These are phyloP conservation scores for Ondatra zibethicus DNA, from an alignment of 2,113 vertebrate species.

Conservation along the genomic window DNA sequence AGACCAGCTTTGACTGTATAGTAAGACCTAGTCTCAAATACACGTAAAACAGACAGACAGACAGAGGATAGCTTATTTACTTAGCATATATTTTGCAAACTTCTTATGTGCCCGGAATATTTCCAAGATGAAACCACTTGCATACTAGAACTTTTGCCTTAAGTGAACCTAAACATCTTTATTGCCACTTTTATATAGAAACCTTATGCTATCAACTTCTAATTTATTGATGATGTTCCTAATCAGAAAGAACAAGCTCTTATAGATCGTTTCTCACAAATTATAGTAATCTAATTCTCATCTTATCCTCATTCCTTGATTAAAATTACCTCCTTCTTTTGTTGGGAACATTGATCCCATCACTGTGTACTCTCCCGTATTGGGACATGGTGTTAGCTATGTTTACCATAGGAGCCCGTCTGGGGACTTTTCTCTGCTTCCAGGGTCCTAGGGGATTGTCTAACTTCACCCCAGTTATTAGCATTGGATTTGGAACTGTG, in stretches of 20 bases:
- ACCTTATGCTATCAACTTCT: slow-evolving; percentile 63
- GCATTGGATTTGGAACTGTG: neutral
- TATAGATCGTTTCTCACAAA: slow-evolving; percentile 65
- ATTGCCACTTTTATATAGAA: slow-evolving; percentile 58
- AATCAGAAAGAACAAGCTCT: slow-evolving; percentile 75
- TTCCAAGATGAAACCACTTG: slow-evolving; percentile 25
- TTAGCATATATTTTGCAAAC: neutral
- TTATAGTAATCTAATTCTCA: slow-evolving; percentile 73
- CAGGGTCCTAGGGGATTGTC: neutral
- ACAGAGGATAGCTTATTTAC: neutral
- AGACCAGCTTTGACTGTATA: neutral
- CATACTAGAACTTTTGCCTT: slow-evolving; percentile 12
- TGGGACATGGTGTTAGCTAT: too few species aligned
- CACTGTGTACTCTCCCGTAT: neutral
- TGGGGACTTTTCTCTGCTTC: neutral
- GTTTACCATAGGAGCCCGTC: neutral
- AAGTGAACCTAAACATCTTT: slow-evolving; percentile 46
- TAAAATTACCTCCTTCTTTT: slow-evolving; percentile 75
- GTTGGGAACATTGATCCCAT: slow-evolving; percentile 9
- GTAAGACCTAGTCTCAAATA: neutral
- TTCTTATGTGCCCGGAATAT: neutral
- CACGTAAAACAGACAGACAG: neutral
- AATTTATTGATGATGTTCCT: slow-evolving; percentile 73
- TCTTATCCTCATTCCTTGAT: slow-evolving; percentile 68
- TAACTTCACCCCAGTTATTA: neutral